phyloP scores from a whole-genome alignment of 2,113 vertebrate genomes.

The Lucifuga dentata region DNA sequence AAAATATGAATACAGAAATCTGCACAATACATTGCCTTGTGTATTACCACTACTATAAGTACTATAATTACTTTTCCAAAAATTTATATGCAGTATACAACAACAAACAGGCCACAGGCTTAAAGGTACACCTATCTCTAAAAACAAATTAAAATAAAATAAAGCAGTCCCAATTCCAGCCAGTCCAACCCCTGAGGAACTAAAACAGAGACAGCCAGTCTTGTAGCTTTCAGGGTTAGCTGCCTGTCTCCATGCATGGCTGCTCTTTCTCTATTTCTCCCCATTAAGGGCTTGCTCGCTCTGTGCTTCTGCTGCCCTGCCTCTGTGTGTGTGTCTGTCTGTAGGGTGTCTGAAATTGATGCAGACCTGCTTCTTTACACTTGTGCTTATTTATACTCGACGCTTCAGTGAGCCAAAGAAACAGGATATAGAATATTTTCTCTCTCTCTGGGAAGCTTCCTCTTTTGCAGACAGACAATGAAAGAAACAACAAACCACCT shows the following conservation, averaged over 20 bases:
- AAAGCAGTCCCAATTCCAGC: neutral
- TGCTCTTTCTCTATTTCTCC: conserved; percentile 36
- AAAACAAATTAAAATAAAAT: no score
- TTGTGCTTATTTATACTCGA: conserved; percentile 58
- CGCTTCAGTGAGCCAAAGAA: conserved; percentile 47
- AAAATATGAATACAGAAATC: no score
- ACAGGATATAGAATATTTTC: conserved; percentile 39
- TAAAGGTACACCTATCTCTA: neutral
- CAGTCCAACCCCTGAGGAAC: neutral
- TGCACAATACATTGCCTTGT: no score
- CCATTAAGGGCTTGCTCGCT: conserved; percentile 58
- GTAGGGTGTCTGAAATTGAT: conserved; percentile 63
- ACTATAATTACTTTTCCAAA: no score
- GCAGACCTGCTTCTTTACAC: conserved; percentile 54
- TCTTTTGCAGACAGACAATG: conserved; percentile 14
- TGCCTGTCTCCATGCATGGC: conserved; percentile 46
- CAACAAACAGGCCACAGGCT: neutral
- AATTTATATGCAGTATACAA: no score
- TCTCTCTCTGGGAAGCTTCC: conserved; percentile 15
- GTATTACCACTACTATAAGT: no score
- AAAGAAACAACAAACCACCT: conserved; percentile 34
- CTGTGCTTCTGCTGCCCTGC: conserved; percentile 36
- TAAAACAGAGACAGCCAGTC: neutral
- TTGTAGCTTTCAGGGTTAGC: conserved; percentile 38
- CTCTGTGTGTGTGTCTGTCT: conserved; percentile 39